Conservation (phyloP, 2,797 vertebrate species). For the Acomys russatus region DNA sequence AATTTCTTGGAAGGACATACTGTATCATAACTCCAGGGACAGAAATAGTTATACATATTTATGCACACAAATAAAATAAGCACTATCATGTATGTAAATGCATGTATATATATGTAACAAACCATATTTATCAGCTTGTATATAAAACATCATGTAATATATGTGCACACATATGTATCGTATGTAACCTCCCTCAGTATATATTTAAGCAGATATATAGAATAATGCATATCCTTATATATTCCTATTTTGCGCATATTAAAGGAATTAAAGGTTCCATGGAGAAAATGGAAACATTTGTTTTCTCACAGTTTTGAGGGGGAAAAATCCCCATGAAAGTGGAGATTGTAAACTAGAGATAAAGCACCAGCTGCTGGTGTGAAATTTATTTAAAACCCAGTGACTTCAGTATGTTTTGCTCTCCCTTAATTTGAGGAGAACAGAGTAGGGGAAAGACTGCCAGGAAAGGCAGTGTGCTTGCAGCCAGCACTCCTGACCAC, state of each 20-base stretch:
- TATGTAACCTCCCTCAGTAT: neutral
- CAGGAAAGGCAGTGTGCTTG: slow-evolving; percentile 82
- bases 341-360: slow-evolving; percentile 84
- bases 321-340: slow-evolving; percentile 86
- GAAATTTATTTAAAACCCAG: slow-evolving; percentile 86
- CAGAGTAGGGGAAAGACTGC: slow-evolving; percentile 81
- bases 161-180: accelerated
- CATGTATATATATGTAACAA: neutral
- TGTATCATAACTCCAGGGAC: slow-evolving; percentile 58
- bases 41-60: neutral
- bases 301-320: slow-evolving; percentile 83
- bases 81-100: neutral
- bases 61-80: neutral
- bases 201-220: neutral
- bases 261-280: neutral
- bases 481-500: slow-evolving; percentile 88
- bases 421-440: slow-evolving; percentile 83
- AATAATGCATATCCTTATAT: neutral
- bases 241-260: neutral
- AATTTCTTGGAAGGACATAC: slow-evolving; percentile 80
- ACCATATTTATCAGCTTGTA: neutral
- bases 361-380: slow-evolving; percentile 82
- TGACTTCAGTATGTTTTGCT: slow-evolving; percentile 85
- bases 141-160: neutral
- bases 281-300: slow-evolving; percentile 76